phyloP scores from a whole-genome alignment of 1,140 invertebrate species.

The Propsilocerus akamusi region DNA sequence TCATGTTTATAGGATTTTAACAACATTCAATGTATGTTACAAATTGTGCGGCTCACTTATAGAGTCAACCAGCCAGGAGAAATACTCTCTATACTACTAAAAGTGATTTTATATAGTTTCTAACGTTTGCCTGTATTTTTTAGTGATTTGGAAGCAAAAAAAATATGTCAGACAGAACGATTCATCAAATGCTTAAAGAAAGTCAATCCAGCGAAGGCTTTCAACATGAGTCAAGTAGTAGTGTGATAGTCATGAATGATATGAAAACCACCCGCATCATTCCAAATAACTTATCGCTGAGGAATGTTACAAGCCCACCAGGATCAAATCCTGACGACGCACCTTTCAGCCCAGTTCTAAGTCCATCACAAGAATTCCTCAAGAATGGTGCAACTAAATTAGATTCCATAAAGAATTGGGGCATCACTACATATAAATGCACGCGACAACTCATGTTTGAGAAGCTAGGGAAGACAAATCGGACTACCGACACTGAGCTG shows the following conservation, averaged over 20 bases:
- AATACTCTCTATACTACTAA: too few relatives aligned
- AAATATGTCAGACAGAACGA: background rate
- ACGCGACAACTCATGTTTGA: conserved; percentile 89
- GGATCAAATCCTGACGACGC: conserved; percentile 9
- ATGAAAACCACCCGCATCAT: background rate
- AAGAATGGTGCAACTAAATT: conserved; percentile 53
- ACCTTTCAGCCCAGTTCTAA: conserved; percentile 25
- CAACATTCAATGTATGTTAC: too few relatives aligned
- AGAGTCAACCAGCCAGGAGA: too few relatives aligned
- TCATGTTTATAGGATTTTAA: too few relatives aligned
- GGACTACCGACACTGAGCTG: conserved; percentile 77
- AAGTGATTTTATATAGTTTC: too few relatives aligned
- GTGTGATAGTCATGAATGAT: background rate
- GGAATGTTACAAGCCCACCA: background rate
- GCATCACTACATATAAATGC: conserved; percentile 92
- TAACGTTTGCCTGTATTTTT: too few relatives aligned
- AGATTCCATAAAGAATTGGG: conserved; percentile 86
- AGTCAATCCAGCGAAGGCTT: background rate
- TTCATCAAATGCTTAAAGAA: background rate
- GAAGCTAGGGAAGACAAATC: conserved; percentile 80
- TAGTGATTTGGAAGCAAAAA: too few relatives aligned
- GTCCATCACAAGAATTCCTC: conserved; percentile 35
- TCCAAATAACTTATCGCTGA: background rate
- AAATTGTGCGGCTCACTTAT: too few relatives aligned
- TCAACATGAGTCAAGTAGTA: background rate